Percentiles rank a stretch among this genome's conserved stretches.
These are phyloP conservation scores for Butastur rufipennis DNA, from an alignment of 2,113 vertebrate species.

Conservation along the genomic window DNA sequence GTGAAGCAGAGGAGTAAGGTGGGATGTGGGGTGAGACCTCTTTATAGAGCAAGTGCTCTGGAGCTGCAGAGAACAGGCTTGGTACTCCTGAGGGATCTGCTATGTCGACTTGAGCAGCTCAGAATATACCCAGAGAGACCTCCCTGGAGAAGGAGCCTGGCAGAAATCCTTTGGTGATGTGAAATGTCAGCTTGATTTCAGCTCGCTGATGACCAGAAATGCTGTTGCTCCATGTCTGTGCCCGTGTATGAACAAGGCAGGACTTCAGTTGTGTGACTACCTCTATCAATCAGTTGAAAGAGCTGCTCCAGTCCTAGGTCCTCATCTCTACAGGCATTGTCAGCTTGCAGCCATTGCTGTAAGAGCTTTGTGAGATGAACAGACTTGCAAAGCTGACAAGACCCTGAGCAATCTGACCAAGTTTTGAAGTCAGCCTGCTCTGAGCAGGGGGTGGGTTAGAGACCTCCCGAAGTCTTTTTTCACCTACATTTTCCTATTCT, in stretches of 20 bases:
- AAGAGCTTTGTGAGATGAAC: not conserved
- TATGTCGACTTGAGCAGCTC: not conserved
- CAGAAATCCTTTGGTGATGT: not conserved
- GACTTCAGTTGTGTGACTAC: accelerated
- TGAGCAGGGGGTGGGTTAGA: not conserved
- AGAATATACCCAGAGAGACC: not conserved
- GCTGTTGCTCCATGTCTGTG: not conserved
- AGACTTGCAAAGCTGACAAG: not conserved
- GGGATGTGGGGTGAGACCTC: not conserved
- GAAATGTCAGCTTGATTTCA: not conserved
- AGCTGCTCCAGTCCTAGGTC: not conserved
- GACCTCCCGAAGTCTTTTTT: not conserved
- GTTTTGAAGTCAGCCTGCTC: not conserved
- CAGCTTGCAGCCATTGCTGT: not conserved
- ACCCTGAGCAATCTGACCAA: not conserved
- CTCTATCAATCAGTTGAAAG: not conserved
- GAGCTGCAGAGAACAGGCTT: not conserved
- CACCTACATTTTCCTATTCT: not conserved
- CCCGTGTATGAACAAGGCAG: not conserved
- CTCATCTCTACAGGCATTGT: not conserved
- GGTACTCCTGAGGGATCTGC: not conserved
- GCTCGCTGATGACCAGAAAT: not conserved
- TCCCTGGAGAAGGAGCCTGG: not conserved
- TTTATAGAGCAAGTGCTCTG: not conserved
- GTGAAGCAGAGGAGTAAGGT: not conserved